Evolutionary conservation across 2,888 invertebrate genomes (phyloP).

Genomic region (Xestia c-nigrum): DNA sequence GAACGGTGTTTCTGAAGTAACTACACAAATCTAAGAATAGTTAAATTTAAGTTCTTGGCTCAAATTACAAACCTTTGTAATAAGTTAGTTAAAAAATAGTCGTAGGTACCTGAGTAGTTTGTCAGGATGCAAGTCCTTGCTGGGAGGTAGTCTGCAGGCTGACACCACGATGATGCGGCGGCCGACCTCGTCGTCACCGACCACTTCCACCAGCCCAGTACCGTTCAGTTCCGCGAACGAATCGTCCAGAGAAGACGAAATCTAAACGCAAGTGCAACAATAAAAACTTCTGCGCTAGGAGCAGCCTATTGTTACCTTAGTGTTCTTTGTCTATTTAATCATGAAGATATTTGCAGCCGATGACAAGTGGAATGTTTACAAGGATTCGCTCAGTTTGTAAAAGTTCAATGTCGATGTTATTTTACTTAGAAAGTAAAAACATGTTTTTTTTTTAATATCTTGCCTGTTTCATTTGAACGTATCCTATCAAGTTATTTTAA

Average conservation of each 20-base stretch:
- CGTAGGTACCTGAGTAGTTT: constrained; percentile 80
- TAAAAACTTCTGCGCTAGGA: not conserved
- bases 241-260: constrained; percentile 77
- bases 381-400: not conserved
- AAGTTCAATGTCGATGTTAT: constrained; percentile 9
- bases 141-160: constrained; percentile 95
- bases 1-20: not conserved
- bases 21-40: not conserved
- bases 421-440: not conserved
- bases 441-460: not conserved
- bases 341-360: not conserved
- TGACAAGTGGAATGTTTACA: not conserved
- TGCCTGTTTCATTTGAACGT: no score
- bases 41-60: no score
- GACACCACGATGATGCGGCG: constrained; percentile 99
- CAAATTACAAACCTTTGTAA: no score
- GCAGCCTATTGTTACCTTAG: not conserved
- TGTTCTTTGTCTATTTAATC: not conserved
- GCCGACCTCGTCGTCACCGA: constrained; percentile 93
- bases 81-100: not conserved
- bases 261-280: constrained; percentile 69
- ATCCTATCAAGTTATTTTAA: no score
- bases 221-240: constrained; percentile 79
- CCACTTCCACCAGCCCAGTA: constrained; percentile 90
- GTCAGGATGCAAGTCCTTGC: constrained; percentile 93